Evolutionary conservation across 2,888 invertebrate genomes (phyloP).

Genomic region (Mimachlamys varia): DNA sequence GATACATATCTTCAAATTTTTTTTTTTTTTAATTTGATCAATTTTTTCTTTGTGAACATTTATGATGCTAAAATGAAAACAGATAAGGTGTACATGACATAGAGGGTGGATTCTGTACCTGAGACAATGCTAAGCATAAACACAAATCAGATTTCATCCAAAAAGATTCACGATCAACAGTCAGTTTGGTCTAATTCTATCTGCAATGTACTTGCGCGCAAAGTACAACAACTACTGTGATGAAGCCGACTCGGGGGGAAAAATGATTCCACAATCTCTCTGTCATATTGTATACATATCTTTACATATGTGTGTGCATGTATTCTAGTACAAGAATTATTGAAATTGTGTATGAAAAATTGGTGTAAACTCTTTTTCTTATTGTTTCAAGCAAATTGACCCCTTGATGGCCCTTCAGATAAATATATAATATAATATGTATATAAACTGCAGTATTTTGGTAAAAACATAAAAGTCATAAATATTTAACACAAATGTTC

Average conservation of each 20-base stretch:
- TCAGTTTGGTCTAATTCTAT: background rate
- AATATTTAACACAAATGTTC: slow-evolving; percentile 42
- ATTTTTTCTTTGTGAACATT: background rate
- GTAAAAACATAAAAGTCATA: slow-evolving; percentile 37
- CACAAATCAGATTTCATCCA: background rate
- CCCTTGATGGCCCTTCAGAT: slow-evolving; percentile 9
- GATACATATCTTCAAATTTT: background rate
- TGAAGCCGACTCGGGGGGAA: background rate
- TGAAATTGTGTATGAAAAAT: background rate
- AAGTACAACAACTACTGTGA: background rate
- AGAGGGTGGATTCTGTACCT: background rate
- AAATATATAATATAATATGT: slow-evolving; percentile 14
- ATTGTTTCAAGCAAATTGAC: slow-evolving; percentile 34
- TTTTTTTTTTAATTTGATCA: background rate
- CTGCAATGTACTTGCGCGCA: background rate
- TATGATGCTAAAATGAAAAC: background rate
- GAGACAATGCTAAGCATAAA: background rate
- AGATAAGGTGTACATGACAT: background rate
- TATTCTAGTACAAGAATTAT: background rate
- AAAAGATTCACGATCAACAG: background rate
- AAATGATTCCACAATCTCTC: too few relatives aligned
- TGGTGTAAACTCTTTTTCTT: background rate
- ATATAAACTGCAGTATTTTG: slow-evolving; percentile 23
- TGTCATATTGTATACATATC: too few relatives aligned
- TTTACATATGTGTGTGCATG: background rate